These are phyloP conservation scores for Hydrochoerus hydrochaeris DNA, from an alignment of 2,113 vertebrate species.

Conservation along the genomic window DNA sequence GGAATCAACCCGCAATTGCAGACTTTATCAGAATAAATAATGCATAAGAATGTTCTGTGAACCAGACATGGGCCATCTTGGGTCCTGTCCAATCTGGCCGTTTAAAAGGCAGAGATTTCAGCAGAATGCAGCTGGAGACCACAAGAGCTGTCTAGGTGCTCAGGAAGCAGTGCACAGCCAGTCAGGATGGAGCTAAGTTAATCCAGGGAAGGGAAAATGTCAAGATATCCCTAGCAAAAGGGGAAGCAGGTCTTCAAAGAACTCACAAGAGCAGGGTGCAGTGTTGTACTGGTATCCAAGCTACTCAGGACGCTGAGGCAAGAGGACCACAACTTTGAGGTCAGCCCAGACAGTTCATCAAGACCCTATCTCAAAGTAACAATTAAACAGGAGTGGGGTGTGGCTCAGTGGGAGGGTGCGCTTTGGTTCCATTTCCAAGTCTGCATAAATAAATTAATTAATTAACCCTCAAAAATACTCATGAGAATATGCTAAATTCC, in stretches of 20 bases:
- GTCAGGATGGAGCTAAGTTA: not conserved
- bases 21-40: not conserved
- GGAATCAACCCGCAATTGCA: not conserved
- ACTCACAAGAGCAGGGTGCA: not conserved
- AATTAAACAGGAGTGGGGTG: not conserved
- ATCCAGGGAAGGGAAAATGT: not conserved
- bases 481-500: not conserved
- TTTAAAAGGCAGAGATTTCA: not conserved
- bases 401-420: not conserved
- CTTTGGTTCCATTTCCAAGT: not conserved
- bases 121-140: not conserved
- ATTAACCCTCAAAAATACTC: not conserved
- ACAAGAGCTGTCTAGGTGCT: not conserved
- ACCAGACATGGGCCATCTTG: not conserved
- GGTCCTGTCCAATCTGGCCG: not conserved
- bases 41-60: not conserved
- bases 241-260: not conserved
- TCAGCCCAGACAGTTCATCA: not conserved
- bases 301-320: not conserved
- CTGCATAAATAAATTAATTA: not conserved
- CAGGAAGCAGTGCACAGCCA: not conserved
- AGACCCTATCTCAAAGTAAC: not conserved
- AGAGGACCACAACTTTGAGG: not conserved
- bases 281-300: not conserved
- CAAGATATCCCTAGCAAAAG: not conserved